Conservation (phyloP, 2,888 invertebrate species). For the Subacronicta megacephala region DNA sequence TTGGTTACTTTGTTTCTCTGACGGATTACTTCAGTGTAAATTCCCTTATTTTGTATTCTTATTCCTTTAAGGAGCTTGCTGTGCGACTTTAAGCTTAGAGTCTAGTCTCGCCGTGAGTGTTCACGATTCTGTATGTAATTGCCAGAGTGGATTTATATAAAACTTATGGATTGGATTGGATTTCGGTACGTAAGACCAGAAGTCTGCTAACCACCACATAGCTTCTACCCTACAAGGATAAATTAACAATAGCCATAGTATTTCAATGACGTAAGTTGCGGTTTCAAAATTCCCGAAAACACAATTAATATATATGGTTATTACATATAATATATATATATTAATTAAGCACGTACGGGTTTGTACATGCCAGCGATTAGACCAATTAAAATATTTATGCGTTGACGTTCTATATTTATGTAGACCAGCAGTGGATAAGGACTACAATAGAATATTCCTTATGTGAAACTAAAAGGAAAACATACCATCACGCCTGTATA, state of each 20-base stretch:
- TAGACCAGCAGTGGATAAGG: slow-evolving; percentile 19
- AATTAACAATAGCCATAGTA: slow-evolving; percentile 3
- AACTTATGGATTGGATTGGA: too few relatives aligned
- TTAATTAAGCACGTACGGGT: slow-evolving; percentile 51
- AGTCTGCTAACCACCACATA: neutral
- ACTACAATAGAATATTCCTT: slow-evolving; percentile 14
- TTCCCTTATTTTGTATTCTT: too few relatives aligned
- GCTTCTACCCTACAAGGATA: slow-evolving; percentile 26
- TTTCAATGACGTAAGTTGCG: slow-evolving; percentile 35
- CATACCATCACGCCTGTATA: too few relatives aligned
- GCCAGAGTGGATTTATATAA: too few relatives aligned
- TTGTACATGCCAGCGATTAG: slow-evolving; percentile 34
- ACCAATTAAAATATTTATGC: slow-evolving; percentile 50
- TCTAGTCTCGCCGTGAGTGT: too few relatives aligned
- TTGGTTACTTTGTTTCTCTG: too few relatives aligned
- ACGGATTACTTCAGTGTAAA: too few relatives aligned
- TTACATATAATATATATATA: slow-evolving; percentile 22
- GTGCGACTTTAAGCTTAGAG: too few relatives aligned
- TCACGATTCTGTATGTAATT: too few relatives aligned
- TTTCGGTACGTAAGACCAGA: neutral
- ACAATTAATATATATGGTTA: slow-evolving; percentile 22
- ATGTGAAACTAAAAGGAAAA: slow-evolving; percentile 10
- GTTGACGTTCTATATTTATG: neutral
- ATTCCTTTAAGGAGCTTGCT: too few relatives aligned
- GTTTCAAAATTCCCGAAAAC: slow-evolving; percentile 53